Conservation (phyloP, 2,113 vertebrate genomes). For the Calonectris borealis region DNA sequence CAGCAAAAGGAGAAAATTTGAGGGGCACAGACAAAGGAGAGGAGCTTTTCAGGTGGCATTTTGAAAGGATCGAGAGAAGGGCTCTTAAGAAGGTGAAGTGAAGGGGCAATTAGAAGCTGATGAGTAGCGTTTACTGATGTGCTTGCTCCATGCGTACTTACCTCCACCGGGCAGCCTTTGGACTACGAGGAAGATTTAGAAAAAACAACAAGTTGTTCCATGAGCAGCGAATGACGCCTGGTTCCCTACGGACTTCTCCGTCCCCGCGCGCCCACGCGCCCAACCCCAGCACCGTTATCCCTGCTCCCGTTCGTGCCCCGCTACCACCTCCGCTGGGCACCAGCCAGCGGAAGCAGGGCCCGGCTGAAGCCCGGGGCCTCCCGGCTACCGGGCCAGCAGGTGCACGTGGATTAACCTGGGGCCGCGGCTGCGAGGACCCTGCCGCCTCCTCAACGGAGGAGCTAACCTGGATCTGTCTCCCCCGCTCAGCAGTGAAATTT, state of each 20-base stretch:
- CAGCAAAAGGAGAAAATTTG: neutral
- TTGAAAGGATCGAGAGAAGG: neutral
- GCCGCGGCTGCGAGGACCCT: neutral
- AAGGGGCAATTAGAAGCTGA: slow-evolving; percentile 24
- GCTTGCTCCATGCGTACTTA: slow-evolving; percentile 44
- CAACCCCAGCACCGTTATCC: neutral
- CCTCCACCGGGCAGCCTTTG: slow-evolving; percentile 5
- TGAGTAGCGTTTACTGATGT: neutral
- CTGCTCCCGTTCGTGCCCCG: neutral
- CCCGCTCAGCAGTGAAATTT: neutral
- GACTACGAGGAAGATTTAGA: neutral
- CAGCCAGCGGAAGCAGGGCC: accelerated
- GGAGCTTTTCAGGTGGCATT: neutral
- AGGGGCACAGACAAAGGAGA: slow-evolving; percentile 2
- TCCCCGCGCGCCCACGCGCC: accelerated
- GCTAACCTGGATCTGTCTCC: accelerated
- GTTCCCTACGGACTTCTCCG: neutral
- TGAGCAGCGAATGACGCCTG: neutral
- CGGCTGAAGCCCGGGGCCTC: neutral
- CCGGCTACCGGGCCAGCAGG: neutral
- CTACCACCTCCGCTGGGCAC: neutral
- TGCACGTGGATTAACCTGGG: accelerated
- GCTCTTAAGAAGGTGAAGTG: neutral
- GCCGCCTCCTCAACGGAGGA: accelerated
- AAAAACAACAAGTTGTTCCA: slow-evolving; percentile 30